These are phyloP conservation scores for Pimpla rufipes DNA, from an alignment of 2,888 invertebrate genomes.

Conservation along the genomic window DNA sequence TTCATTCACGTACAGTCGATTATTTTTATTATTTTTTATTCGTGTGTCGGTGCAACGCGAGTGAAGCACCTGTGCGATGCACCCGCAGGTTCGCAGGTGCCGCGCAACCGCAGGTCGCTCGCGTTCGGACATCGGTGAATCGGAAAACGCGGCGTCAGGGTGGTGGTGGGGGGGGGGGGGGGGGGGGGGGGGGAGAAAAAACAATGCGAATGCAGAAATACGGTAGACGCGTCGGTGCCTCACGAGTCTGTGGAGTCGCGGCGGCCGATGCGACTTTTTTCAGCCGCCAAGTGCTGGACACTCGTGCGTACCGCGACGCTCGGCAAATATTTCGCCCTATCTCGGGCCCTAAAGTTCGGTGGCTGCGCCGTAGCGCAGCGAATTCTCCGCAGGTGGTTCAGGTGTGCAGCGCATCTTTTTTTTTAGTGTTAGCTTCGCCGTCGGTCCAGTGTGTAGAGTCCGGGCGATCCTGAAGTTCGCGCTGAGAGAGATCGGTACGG, in stretches of 20 bases:
- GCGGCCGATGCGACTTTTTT: constrained; percentile 62
- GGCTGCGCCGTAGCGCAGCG: constrained; percentile 29
- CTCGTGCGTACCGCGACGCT: constrained; percentile 12
- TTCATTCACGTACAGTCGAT: too few relatives aligned
- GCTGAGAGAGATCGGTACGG: background rate
- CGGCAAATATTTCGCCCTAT: constrained; percentile 21
- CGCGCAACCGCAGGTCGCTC: constrained; percentile 59
- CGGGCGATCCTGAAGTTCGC: too few relatives aligned
- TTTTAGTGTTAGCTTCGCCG: background rate
- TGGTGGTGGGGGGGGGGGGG: too few relatives aligned
- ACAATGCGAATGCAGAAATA: constrained; percentile 63
- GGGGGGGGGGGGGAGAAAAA: constrained; percentile 68
- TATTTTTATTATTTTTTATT: too few relatives aligned
- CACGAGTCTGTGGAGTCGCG: constrained; percentile 57
- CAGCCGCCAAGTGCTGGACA: constrained; percentile 43
- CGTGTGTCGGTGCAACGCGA: background rate
- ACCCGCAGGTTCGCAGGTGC: constrained; percentile 28
- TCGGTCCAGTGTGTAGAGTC: too few relatives aligned
- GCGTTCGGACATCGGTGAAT: constrained; percentile 55
- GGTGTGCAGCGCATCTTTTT: constrained; percentile 46
- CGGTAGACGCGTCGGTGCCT: constrained; percentile 62
- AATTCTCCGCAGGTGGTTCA: constrained; percentile 43
- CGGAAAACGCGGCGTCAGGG: constrained; percentile 61
- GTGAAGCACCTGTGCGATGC: background rate
- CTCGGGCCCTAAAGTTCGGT: constrained; percentile 11